Evolutionary conservation across 2,888 invertebrate genomes (phyloP).

Genomic region (Apamea anceps): DNA sequence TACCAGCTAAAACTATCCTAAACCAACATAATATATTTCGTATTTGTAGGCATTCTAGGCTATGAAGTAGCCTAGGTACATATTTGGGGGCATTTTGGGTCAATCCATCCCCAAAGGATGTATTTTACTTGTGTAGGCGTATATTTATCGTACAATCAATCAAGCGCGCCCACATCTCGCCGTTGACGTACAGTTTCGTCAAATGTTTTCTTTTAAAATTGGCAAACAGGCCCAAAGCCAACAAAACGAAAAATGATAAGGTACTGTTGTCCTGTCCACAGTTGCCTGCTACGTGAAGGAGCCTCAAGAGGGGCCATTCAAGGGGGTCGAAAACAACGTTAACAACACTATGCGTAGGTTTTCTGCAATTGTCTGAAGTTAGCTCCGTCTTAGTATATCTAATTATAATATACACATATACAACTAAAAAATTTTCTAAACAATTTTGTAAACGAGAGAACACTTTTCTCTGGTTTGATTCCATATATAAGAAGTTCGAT

Average conservation of each 20-base stretch:
- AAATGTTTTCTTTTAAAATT: conserved; percentile 22
- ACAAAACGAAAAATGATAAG: neutral
- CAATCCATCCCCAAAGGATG: neutral
- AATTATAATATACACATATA: neutral
- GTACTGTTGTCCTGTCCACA: neutral
- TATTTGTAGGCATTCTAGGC: neutral
- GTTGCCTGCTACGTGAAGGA: neutral
- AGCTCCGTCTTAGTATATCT: neutral
- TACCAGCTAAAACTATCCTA: no score
- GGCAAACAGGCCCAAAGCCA: neutral
- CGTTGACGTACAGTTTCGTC: neutral
- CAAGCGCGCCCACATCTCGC: neutral
- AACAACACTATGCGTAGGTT: neutral
- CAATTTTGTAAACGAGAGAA: neutral
- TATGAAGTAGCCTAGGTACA: neutral
- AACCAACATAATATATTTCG: neutral
- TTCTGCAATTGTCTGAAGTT: neutral
- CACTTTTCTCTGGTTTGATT: neutral
- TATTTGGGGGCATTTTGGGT: neutral
- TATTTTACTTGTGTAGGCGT: conserved; percentile 1
- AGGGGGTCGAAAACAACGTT: neutral
- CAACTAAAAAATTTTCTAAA: no score
- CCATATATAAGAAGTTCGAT: neutral
- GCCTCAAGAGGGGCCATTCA: no score
- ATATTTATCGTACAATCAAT: neutral